These are phyloP conservation scores for Gephyroberyx darwinii DNA, from an alignment of 2,797 vertebrate genomes.

Conservation along the genomic window DNA sequence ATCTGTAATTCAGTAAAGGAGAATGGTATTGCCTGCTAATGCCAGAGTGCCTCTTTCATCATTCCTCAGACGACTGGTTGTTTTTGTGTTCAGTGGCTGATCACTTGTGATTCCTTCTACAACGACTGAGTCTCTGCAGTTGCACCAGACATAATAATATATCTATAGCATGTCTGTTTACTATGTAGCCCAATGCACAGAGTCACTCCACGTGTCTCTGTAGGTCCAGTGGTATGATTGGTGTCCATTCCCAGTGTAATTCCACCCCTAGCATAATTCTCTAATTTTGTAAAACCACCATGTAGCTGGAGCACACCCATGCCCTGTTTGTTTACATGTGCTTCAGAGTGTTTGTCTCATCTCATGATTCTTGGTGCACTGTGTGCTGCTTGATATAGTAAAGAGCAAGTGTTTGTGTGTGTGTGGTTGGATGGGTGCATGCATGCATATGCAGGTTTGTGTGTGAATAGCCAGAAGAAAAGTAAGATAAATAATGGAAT, in stretches of 20 bases:
- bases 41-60: not conserved
- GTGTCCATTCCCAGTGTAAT: not conserved
- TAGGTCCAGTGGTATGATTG: not conserved
- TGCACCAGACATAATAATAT: too few species aligned
- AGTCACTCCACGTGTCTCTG: not conserved
- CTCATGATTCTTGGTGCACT: not conserved
- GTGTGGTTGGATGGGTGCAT: not conserved
- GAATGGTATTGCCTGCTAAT: not conserved
- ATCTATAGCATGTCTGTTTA: too few species aligned
- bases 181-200: too few species aligned
- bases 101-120: not conserved
- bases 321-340: not conserved
- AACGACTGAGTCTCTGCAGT: not conserved
- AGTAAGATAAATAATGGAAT: too few species aligned
- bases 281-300: not conserved
- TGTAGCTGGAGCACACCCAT: not conserved
- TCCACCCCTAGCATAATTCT: not conserved
- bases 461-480: too few species aligned
- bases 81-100: not conserved
- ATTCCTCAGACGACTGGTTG: not conserved
- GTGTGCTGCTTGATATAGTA: slow-evolving; percentile 28
- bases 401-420: slow-evolving; percentile 37
- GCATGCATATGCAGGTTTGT: not conserved
- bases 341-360: not conserved
- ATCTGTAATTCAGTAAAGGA: too few species aligned